These are phyloP conservation scores for Sinonovacula constricta DNA, from an alignment of 1,140 invertebrate genomes.

Conservation along the genomic window DNA sequence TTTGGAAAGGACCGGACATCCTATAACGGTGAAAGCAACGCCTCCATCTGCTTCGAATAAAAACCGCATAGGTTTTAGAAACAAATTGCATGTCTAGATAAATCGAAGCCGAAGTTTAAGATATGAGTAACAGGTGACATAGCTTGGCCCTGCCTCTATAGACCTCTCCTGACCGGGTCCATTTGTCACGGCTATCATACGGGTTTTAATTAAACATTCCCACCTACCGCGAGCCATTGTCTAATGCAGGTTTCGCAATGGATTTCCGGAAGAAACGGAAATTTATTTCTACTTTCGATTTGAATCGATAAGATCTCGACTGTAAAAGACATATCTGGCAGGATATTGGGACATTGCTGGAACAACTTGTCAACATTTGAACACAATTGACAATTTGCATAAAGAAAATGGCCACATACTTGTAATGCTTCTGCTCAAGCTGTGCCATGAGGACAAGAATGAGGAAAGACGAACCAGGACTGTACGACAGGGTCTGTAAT, in stretches of 20 bases:
- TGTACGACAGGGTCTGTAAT: too few species aligned
- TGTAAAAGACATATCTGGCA: constrained; percentile 48
- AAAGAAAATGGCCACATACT: constrained; percentile 28
- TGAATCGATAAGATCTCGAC: constrained; percentile 46
- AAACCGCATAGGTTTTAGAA: too few species aligned
- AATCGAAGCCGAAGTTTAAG: too few species aligned
- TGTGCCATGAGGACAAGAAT: not conserved
- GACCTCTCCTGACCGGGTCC: too few species aligned
- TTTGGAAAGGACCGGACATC: too few species aligned
- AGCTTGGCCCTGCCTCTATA: too few species aligned
- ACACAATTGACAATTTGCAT: constrained; percentile 36
- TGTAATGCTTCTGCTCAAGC: not conserved
- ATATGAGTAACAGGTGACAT: too few species aligned
- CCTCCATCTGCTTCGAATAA: too few species aligned
- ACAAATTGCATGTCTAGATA: too few species aligned
- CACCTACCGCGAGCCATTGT: constrained; percentile 40
- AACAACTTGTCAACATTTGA: constrained; percentile 45
- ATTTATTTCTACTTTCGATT: constrained; percentile 57
- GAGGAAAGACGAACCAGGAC: too few species aligned
- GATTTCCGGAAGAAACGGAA: constrained; percentile 50
- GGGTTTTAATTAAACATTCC: constrained; percentile 50
- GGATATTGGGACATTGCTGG: constrained; percentile 47
- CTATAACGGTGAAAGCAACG: too few species aligned
- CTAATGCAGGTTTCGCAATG: constrained; percentile 47
- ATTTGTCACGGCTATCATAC: constrained; percentile 37